Conservation (phyloP, 2,113 vertebrate species). For the Rhombomys opimus region DNA sequence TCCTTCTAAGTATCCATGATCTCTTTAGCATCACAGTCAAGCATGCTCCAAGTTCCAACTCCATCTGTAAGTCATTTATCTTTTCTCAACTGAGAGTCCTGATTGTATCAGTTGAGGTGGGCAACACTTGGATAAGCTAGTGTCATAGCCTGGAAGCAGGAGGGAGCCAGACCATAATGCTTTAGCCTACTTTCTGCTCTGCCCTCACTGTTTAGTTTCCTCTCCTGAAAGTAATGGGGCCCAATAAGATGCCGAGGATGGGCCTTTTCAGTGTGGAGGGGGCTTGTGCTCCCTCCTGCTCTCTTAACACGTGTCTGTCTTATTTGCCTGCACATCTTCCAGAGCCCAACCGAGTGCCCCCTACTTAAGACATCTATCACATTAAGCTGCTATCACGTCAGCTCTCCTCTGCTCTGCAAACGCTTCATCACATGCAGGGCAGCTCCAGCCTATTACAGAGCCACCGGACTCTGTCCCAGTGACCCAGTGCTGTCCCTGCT, state of each 20-base stretch:
- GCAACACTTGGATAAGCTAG: not conserved
- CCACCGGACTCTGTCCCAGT: not conserved
- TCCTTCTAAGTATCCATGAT: not conserved
- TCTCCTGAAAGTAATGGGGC: conserved; percentile 28
- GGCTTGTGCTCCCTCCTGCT: not conserved
- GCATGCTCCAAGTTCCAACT: not conserved
- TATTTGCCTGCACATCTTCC: not conserved
- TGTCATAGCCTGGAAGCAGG: not conserved
- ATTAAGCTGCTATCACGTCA: conserved; percentile 6
- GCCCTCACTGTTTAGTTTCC: not conserved
- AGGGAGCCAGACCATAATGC: not conserved
- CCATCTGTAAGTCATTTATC: not conserved
- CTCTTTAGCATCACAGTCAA: not conserved
- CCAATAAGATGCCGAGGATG: not conserved
- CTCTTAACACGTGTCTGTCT: not conserved
- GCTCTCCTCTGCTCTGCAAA: not conserved
- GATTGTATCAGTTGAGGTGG: not conserved
- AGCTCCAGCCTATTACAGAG: not conserved
- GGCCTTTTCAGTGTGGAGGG: not conserved
- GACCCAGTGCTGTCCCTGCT: not conserved
- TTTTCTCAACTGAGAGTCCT: not conserved
- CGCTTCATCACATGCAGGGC: not conserved
- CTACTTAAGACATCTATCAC: conserved; percentile 34
- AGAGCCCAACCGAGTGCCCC: not conserved
- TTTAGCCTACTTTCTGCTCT: not conserved